These are phyloP conservation scores for Battus philenor DNA, from an alignment of 1,140 invertebrate genomes.

Conservation along the genomic window DNA sequence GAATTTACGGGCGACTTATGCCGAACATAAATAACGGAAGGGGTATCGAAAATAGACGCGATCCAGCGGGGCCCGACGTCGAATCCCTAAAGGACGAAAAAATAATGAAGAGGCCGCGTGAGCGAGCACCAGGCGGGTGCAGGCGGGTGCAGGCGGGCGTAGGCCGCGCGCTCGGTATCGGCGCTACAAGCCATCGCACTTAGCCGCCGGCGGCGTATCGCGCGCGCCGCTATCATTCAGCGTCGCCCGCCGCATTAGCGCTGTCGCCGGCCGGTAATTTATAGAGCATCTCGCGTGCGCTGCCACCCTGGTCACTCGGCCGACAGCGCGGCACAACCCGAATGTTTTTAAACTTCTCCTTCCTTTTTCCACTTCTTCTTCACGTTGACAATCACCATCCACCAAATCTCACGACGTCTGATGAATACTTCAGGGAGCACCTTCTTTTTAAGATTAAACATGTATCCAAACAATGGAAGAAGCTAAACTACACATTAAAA, in stretches of 20 bases:
- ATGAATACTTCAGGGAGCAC: neutral
- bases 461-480: no score
- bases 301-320: constrained; percentile 46
- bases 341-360: no score
- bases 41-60: constrained; percentile 23
- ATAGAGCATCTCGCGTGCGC: constrained; percentile 46
- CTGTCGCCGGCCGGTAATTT: constrained; percentile 66
- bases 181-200: constrained; percentile 70
- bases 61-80: constrained; percentile 13
- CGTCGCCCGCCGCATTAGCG: constrained; percentile 65
- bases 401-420: neutral
- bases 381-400: no score
- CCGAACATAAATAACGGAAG: constrained; percentile 22
- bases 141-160: constrained; percentile 33
- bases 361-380: no score
- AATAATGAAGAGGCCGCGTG: constrained; percentile 45
- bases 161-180: constrained; percentile 51
- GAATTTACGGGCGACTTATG: constrained; percentile 24
- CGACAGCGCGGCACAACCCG: no score
- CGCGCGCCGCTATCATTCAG: constrained; percentile 60
- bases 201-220: constrained; percentile 56
- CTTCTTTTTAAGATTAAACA: no score
- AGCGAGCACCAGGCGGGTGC: constrained; percentile 37
- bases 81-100: constrained; percentile 38
- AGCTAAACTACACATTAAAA: no score